Base-by-base conservation (phyloP, 2,797 vertebrate genomes). In the Harpagifer antarcticus region DNA sequence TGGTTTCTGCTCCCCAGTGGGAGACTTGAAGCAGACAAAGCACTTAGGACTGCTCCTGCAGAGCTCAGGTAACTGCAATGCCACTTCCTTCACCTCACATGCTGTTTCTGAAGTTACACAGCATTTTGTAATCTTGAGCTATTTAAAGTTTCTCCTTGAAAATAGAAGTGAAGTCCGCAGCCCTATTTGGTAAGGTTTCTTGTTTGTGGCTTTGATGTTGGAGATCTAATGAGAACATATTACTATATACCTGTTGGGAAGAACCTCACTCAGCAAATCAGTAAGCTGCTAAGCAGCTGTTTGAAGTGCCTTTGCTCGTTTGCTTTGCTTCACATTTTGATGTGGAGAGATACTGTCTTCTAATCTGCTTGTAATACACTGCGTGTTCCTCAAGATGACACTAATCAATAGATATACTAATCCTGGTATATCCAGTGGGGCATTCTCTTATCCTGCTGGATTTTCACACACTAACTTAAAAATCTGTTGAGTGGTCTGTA, bases 321-420 rank as follows among this genome's bases (percentile, higher is more conserved):
- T 42, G 27, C 33, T 74, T 72, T 69, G 81, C 84, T 70, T 84
- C 74, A 79, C 82, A 88, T 92, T 86, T 86, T 78, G 89, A 86
- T 88, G 79, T 88, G 84, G 79, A 76, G 76, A 79, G 90, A 87
- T 91, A 87, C 86, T 76, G 91, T 91, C 89, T 90, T 79, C 84
- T 91, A 91, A 94, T 92, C 92, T 90, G 88, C 84, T 89, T 86
- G 83, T 90, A 92, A 94, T 93, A 89, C 87, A 94, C 91, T 92
- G 89, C 82, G 75, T 77, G 86, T 89, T 89, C 88, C 87, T 89
- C 83, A 86, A 71, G 80, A 91, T 94, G 91, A 93, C 93, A 92
- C 84, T 91, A 92, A 95, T 95, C 94, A 92, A 95, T 95, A 91
- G 82, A 88, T 91, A 81, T 86, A 90, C 90, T 95, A 94, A 95